These are phyloP conservation scores for Phocoena sinus DNA, from an alignment of 2,113 vertebrate species.

Conservation along the genomic window DNA sequence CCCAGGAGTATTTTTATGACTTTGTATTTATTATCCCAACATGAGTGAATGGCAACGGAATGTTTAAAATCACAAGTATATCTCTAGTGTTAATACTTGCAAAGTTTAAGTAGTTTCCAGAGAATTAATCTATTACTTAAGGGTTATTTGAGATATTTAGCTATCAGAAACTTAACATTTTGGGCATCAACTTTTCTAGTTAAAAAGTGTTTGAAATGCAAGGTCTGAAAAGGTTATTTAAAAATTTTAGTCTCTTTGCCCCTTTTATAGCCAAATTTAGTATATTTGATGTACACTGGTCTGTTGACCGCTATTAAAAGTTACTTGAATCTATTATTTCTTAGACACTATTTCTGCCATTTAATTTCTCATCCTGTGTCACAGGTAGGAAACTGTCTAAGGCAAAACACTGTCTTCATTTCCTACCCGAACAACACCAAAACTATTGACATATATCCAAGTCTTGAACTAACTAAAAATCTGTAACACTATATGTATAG, in stretches of 20 bases:
- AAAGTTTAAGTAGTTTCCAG: not conserved
- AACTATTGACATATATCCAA: not conserved
- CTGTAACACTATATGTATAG: too few relatives aligned
- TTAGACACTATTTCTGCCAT: not conserved
- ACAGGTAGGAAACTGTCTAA: not conserved
- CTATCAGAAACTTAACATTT: not conserved
- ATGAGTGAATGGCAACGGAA: not conserved
- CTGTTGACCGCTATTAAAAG: not conserved
- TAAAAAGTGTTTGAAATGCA: not conserved
- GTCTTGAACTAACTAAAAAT: not conserved
- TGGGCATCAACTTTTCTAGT: not conserved
- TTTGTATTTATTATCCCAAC: not conserved
- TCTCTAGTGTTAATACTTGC: not conserved
- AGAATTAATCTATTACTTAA: not conserved
- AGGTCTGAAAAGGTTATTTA: not conserved
- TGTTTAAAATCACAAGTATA: not conserved
- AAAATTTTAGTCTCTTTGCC: not conserved
- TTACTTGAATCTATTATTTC: not conserved
- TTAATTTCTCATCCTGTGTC: not conserved
- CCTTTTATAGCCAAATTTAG: not conserved
- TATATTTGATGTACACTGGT: not conserved
- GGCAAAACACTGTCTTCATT: not conserved
- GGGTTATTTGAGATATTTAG: not conserved
- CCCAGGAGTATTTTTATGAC: not conserved
- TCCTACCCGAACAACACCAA: not conserved